Conservation (phyloP, 2,797 vertebrate genomes). For the Psittacula echo region DNA sequence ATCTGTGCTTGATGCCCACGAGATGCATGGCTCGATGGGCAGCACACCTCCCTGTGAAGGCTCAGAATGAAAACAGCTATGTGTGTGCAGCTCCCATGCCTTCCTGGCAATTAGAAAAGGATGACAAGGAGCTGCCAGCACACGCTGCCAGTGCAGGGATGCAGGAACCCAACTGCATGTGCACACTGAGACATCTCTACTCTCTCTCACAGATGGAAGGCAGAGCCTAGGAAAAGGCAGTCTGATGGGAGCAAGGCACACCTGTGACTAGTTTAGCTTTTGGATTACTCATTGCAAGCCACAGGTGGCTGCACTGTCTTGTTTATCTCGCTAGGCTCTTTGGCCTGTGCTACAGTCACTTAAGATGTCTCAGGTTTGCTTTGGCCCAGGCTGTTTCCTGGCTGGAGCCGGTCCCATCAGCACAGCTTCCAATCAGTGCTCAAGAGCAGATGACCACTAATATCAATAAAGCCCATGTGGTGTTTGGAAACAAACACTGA, state of each 20-base stretch:
- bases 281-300: constrained; percentile 47
- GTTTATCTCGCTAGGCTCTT: constrained; percentile 55
- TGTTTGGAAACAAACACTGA: constrained; percentile 22
- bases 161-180: not conserved
- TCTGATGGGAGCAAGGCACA: constrained; percentile 30
- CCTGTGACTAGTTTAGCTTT: constrained; percentile 52
- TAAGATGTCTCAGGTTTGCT: constrained; percentile 47
- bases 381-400: constrained; percentile 75
- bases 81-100: not conserved
- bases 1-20: not conserved
- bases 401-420: constrained; percentile 52
- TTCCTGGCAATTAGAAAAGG: not conserved
- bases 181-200: not conserved
- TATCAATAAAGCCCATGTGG: constrained; percentile 10
- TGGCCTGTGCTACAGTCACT: constrained; percentile 31
- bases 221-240: not conserved
- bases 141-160: not conserved
- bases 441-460: constrained; percentile 27
- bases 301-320: constrained; percentile 68
- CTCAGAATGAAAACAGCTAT: constrained; percentile 14
- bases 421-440: not conserved
- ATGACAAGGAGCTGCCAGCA: not conserved
- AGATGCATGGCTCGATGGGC: accelerated
- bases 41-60: not conserved
- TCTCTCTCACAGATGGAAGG: not conserved